phyloP scores from a whole-genome alignment of 2,113 vertebrate species.

The Phyllopteryx taeniolatus region DNA sequence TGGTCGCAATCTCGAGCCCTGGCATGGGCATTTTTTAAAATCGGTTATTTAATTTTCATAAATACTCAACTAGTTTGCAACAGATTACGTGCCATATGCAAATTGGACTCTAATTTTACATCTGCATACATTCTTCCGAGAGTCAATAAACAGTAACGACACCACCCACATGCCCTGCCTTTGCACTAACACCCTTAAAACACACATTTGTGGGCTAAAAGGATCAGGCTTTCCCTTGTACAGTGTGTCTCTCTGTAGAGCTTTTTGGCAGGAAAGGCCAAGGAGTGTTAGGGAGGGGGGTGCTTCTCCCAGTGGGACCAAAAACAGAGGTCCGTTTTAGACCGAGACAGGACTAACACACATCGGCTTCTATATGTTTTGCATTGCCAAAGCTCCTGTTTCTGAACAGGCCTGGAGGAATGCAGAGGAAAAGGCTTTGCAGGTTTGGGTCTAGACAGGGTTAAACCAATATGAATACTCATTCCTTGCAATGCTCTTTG shows the following conservation, averaged over 20 bases:
- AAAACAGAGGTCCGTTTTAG: constrained; percentile 64
- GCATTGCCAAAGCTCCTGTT: constrained; percentile 36
- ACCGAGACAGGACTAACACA: constrained; percentile 50
- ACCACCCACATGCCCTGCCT: constrained; percentile 30
- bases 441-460: constrained; percentile 38
- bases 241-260: constrained; percentile 51
- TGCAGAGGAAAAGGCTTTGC: constrained; percentile 22
- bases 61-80: neutral
- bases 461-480: constrained; percentile 40
- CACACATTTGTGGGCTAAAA: constrained; percentile 39
- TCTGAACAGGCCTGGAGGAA: constrained; percentile 31
- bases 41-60: neutral
- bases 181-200: constrained; percentile 48
- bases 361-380: constrained; percentile 52
- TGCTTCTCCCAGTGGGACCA: constrained; percentile 45
- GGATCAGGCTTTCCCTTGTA: constrained; percentile 45
- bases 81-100: neutral
- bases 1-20: neutral
- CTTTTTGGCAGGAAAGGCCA: constrained; percentile 46
- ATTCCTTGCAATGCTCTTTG: constrained; percentile 25
- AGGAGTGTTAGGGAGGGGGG: constrained; percentile 25
- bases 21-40: neutral
- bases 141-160: constrained; percentile 28
- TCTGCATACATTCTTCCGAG: constrained; percentile 27
- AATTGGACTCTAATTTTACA: constrained; percentile 3